These are phyloP conservation scores for cattle (Bos taurus) DNA, from an alignment of 2,113 vertebrate genomes.

Conservation along the genomic window DNA sequence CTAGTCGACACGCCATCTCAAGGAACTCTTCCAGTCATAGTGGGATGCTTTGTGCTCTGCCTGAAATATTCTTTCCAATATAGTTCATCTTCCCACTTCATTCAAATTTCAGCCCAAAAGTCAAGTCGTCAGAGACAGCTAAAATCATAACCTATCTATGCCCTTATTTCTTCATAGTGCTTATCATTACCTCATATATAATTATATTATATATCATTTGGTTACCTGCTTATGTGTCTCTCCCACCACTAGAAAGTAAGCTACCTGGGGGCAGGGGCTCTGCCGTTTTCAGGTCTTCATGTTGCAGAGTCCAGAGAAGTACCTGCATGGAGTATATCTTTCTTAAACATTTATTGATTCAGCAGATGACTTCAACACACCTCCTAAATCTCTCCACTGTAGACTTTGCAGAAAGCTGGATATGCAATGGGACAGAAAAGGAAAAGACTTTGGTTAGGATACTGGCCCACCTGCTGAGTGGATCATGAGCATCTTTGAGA, in stretches of 20 bases:
- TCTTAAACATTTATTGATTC: not conserved
- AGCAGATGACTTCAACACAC: not conserved
- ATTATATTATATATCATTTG: not conserved
- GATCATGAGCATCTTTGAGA: not conserved
- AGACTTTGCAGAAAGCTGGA: not conserved
- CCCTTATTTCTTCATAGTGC: not conserved
- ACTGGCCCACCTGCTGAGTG: not conserved
- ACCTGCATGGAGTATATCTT: not conserved
- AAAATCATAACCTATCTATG: not conserved
- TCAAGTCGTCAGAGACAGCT: not conserved
- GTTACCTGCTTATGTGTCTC: not conserved
- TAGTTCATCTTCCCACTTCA: not conserved
- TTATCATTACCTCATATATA: not conserved
- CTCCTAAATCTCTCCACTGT: not conserved
- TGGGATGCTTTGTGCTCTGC: not conserved
- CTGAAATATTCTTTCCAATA: not conserved
- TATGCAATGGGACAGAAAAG: not conserved
- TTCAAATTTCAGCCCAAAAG: not conserved
- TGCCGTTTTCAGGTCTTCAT: not conserved
- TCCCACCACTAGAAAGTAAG: not conserved
- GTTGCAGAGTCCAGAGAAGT: not conserved
- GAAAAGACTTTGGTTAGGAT: not conserved
- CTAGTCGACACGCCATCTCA: not conserved
- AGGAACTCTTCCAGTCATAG: not conserved
- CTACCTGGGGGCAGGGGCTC: too few species aligned